These are phyloP conservation scores for Anagyrus pseudococci DNA, from an alignment of 2,888 invertebrate species.

Conservation along the genomic window DNA sequence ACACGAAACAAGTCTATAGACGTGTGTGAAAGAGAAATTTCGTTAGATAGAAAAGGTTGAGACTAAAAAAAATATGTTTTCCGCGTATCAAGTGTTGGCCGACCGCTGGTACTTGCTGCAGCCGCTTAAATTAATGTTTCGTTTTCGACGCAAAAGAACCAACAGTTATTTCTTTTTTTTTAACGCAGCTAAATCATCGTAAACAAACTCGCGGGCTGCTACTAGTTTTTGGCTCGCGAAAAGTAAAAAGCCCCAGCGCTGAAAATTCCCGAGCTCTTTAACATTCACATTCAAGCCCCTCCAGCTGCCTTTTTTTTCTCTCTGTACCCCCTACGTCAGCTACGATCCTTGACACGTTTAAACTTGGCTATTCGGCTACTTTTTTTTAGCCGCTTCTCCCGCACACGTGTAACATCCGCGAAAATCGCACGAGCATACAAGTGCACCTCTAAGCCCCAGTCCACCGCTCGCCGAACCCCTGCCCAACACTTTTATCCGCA, in stretches of 20 bases:
- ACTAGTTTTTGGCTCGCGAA: not conserved
- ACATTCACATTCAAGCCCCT: not conserved
- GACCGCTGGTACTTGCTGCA: too few relatives aligned
- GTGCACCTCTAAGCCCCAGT: not conserved
- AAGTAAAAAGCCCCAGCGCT: not conserved
- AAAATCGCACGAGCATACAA: not conserved
- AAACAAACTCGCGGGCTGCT: not conserved
- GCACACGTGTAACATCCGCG: not conserved
- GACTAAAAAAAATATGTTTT: too few relatives aligned
- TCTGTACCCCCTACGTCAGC: too few relatives aligned
- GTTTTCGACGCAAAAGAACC: not conserved
- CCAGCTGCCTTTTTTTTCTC: not conserved
- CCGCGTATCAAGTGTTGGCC: too few relatives aligned
- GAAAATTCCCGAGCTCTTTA: conserved; percentile 1
- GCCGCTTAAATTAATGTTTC: too few relatives aligned
- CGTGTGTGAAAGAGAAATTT: not conserved
- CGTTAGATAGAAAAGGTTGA: too few relatives aligned
- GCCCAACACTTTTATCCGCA: not conserved
- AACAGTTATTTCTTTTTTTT: not conserved
- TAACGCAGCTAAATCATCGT: not conserved
- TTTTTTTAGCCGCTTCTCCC: not conserved
- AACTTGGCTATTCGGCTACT: not conserved
- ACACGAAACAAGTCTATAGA: not conserved
- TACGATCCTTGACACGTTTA: not conserved
- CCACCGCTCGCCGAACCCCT: not conserved